Base-by-base conservation (phyloP, 1,140 invertebrate species). In the Lordiphosa mommai region DNA sequence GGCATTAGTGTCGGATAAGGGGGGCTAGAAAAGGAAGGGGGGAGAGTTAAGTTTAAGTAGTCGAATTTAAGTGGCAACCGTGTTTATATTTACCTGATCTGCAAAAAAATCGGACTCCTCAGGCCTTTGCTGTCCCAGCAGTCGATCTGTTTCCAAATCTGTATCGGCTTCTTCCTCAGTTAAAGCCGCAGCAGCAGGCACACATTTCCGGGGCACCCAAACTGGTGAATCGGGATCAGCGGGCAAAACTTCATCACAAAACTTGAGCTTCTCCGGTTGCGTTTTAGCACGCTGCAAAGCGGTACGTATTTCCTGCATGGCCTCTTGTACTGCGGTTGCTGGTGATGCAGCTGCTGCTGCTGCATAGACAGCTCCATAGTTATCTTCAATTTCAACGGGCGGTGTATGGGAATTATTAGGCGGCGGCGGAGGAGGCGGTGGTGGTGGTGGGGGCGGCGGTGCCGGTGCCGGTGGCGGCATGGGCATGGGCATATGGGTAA, bases 41-140 rank as follows among this genome's bases (percentile, higher is more conserved):
- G n/a, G n/a, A n/a, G n/a, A n/a, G n/a, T n/a, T n/a, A n/a, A n/a
- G n/a, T n/a, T n/a, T n/a, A n/a, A n/a, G n/a, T n/a, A n/a, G n/a
- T n/a, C n/a, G n/a, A n/a, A n/a, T n/a, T n/a, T n/a, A n/a, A n/a
- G n/a, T n/a, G n/a, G n/a, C n/a, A n/a, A n/a, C n/a, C n/a, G n/a
- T n/a, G n/a, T n/a, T n/a, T n/a, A n/a, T n/a, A n/a, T n/a, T n/a
- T n/a, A n/a, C n/a, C n/a, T 96, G 96, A 50, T 96, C 95, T 82
- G 95, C 94, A 82, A 95, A 97, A 88, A 96, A 97, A 52, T 95
- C 95, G 89, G 95, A 94, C 87, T 97, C 95, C 61, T 96, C 95
- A 9, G 94, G 95, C 63, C 95, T 90, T 82, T 97, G 95, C 88
- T 97, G 95, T 4, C 96, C 96, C 12, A 97, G 91, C 36, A 97